These are phyloP conservation scores for Saccostrea echinata DNA, from an alignment of 1,140 invertebrate genomes.

Conservation along the genomic window DNA sequence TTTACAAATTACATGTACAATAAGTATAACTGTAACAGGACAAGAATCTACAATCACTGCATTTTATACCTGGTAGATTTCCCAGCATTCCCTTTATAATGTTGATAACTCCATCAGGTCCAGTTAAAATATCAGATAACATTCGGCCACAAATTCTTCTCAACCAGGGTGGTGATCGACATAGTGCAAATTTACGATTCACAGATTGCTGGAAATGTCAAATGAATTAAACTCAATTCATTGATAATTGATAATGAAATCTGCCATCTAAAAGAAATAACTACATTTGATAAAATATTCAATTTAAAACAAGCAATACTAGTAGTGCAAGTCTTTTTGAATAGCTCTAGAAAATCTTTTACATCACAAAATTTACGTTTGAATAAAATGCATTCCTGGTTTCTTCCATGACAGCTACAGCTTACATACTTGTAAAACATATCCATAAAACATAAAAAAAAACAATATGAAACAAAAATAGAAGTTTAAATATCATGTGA, in stretches of 20 bases:
- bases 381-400: too few relatives aligned
- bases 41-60: background rate
- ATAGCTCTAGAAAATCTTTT: too few relatives aligned
- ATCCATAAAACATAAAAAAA: too few relatives aligned
- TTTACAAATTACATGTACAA: too few relatives aligned
- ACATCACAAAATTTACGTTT: too few relatives aligned
- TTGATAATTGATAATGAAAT: background rate
- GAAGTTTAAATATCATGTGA: too few relatives aligned
- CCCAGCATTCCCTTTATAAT: constrained; percentile 83
- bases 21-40: too few relatives aligned
- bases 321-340: too few relatives aligned
- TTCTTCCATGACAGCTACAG: too few relatives aligned
- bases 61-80: constrained; percentile 79
- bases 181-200: constrained; percentile 32
- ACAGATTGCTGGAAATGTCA: constrained; percentile 1
- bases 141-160: constrained; percentile 83
- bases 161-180: constrained; percentile 84
- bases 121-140: constrained; percentile 82
- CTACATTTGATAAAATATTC: background rate
- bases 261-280: background rate
- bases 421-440: too few relatives aligned
- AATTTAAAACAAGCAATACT: too few relatives aligned
- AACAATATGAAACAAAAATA: too few relatives aligned
- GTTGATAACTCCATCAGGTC: constrained; percentile 83
- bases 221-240: background rate